Percentiles rank a stretch among this genome's conserved stretches.
Conservation (phyloP, 2,113 vertebrate species). For the Entelurus aequoreus region DNA sequence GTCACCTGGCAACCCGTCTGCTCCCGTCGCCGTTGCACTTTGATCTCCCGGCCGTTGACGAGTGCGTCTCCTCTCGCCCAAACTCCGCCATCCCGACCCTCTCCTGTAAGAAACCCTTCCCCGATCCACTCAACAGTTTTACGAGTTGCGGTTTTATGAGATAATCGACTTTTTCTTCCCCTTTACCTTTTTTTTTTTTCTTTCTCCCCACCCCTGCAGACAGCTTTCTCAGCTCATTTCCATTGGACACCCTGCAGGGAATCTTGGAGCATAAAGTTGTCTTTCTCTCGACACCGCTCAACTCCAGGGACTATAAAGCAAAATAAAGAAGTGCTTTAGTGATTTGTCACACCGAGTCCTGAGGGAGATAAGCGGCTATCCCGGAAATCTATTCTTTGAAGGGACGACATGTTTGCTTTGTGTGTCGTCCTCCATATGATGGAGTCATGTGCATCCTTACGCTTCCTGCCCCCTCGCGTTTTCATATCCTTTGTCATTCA, state of each 20-base stretch:
- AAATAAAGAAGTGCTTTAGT: slow-evolving; percentile 56
- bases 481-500: slow-evolving; percentile 51
- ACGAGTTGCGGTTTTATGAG: slow-evolving; percentile 49
- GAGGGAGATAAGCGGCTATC: slow-evolving; percentile 42
- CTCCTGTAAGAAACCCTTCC: slow-evolving; percentile 39
- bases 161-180: slow-evolving; percentile 37
- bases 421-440: slow-evolving; percentile 36
- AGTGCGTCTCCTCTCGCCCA: slow-evolving; percentile 12
- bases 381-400: slow-evolving; percentile 44
- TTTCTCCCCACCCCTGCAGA: slow-evolving; percentile 2
- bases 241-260: slow-evolving; percentile 47
- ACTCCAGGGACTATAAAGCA: slow-evolving; percentile 55
- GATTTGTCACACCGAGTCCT: slow-evolving; percentile 63
- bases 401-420: slow-evolving; percentile 3
- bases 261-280: slow-evolving; percentile 39
- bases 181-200: slow-evolving; percentile 9
- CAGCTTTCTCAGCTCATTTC: slow-evolving; percentile 59
- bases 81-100: background rate
- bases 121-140: slow-evolving; percentile 54
- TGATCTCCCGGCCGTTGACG: background rate
- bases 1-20: too few relatives aligned
- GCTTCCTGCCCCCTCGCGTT: slow-evolving; percentile 18
- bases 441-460: slow-evolving; percentile 22
- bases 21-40: slow-evolving; percentile 25
- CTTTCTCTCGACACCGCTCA: slow-evolving; percentile 38